Percentiles rank a stretch among this genome's conserved stretches.
Conservation (phyloP, 64 coral and sea anemone genomes). For the Montipora efflorescens region DNA sequence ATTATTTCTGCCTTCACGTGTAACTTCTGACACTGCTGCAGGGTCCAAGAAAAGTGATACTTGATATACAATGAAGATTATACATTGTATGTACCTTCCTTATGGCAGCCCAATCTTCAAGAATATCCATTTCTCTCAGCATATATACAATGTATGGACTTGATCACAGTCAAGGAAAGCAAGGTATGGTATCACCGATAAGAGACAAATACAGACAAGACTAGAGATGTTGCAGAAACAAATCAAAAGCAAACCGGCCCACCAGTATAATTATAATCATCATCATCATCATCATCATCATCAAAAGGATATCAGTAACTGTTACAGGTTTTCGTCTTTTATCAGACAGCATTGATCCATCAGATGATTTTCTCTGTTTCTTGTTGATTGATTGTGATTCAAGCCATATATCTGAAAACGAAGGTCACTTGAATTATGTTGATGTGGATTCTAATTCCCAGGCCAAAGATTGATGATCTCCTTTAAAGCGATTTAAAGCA, state of each 20-base stretch:
- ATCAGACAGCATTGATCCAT: slow-evolving; percentile 83
- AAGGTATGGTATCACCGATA: background rate
- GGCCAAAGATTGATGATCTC: too few relatives aligned
- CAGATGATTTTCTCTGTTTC: slow-evolving; percentile 91
- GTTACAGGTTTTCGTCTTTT: slow-evolving; percentile 97
- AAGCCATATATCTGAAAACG: slow-evolving; percentile 88
- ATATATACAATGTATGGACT: slow-evolving; percentile 99
- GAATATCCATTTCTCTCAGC: slow-evolving; percentile 98
- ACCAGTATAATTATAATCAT: too few relatives aligned
- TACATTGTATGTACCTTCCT: slow-evolving; percentile 72
- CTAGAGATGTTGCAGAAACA: too few relatives aligned
- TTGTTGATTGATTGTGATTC: slow-evolving; percentile 91
- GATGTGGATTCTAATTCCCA: too few relatives aligned
- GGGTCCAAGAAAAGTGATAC: background rate
- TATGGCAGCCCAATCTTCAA: slow-evolving; percentile 99
- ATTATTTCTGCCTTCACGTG: too few relatives aligned
- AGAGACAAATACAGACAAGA: too few relatives aligned
- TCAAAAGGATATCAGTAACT: slow-evolving; percentile 95
- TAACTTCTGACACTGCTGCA: too few relatives aligned
- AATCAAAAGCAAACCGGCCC: too few relatives aligned
- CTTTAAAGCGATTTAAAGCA: too few relatives aligned
- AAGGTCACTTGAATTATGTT: background rate
- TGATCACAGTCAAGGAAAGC: slow-evolving; percentile 67
- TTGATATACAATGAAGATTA: too few relatives aligned
- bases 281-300: background rate